Evolutionary conservation across 2,888 invertebrate genomes (phyloP).

Genomic region (Lycophotia porphyrea): DNA sequence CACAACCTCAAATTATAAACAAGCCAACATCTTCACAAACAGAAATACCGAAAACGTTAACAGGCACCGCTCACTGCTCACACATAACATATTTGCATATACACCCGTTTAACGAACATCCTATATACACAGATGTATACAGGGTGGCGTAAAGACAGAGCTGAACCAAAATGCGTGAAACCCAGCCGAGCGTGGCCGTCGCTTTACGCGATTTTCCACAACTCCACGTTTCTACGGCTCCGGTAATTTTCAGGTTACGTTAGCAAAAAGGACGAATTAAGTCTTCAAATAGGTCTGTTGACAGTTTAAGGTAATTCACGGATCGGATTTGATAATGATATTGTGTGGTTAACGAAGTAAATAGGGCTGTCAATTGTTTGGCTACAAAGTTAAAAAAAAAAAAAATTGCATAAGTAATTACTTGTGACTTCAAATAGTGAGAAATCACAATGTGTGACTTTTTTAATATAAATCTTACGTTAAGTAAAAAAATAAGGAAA

Average conservation of each 20-base stretch:
- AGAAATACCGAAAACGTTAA: conserved; percentile 23
- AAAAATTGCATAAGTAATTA: too few species aligned
- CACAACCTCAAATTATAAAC: conserved; percentile 4
- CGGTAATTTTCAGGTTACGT: conserved; percentile 52
- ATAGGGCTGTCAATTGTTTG: neutral
- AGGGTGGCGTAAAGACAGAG: conserved; percentile 44
- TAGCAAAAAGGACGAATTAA: conserved; percentile 58
- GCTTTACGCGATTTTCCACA: conserved; percentile 65
- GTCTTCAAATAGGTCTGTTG: conserved; percentile 33
- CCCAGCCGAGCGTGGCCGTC: conserved; percentile 56
- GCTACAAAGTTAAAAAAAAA: too few species aligned
- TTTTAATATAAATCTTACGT: neutral
- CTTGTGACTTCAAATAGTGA: conserved; percentile 13
- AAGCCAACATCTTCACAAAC: conserved; percentile 18
- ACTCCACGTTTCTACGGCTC: conserved; percentile 42
- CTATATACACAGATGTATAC: conserved; percentile 18
- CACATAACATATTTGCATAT: conserved; percentile 44
- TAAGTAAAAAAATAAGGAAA: neutral
- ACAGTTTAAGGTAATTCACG: conserved; percentile 34
- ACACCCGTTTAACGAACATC: conserved; percentile 49
- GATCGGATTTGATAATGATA: conserved; percentile 31
- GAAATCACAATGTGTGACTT: neutral
- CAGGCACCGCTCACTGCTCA: conserved; percentile 17
- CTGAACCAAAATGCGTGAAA: conserved; percentile 62
- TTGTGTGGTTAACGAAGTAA: conserved; percentile 26